These are phyloP conservation scores for Lithodes maja DNA, from an alignment of 2,888 invertebrate genomes.

Conservation along the genomic window DNA sequence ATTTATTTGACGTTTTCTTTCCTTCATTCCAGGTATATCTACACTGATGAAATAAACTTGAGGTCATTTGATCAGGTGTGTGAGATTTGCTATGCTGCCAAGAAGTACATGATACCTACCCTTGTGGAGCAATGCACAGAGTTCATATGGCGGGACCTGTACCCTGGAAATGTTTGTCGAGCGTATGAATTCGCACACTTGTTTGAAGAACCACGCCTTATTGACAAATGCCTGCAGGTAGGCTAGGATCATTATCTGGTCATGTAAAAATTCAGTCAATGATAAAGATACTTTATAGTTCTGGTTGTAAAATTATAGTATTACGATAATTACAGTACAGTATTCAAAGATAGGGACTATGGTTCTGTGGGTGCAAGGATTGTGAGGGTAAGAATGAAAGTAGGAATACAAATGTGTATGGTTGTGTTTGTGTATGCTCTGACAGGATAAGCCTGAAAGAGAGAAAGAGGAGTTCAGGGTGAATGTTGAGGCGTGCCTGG, in stretches of 20 bases:
- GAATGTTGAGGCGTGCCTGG: too few species aligned
- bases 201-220: conserved; percentile 87
- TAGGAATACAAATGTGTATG: too few species aligned
- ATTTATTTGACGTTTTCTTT: too few species aligned
- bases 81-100: conserved; percentile 90
- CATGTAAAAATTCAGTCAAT: neutral
- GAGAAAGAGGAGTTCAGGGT: too few species aligned
- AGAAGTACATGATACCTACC: conserved; percentile 90
- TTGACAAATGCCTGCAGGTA: conserved; percentile 87
- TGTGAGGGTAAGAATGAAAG: too few species aligned
- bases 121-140: conserved; percentile 88
- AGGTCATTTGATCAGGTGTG: conserved; percentile 90
- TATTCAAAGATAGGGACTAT: too few species aligned
- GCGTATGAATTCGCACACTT: conserved; percentile 91
- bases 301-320: too few species aligned
- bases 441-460: too few species aligned
- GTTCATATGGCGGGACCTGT: conserved; percentile 87
- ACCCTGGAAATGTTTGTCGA: conserved; percentile 87
- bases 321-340: too few species aligned
- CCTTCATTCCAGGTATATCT: conserved; percentile 81
- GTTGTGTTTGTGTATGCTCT: too few species aligned
- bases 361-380: too few species aligned
- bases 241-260: neutral
- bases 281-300: too few species aligned
- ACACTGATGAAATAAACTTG: conserved; percentile 86